phyloP scores from a whole-genome alignment of 2,888 invertebrate genomes.

The Hesperia comma region DNA sequence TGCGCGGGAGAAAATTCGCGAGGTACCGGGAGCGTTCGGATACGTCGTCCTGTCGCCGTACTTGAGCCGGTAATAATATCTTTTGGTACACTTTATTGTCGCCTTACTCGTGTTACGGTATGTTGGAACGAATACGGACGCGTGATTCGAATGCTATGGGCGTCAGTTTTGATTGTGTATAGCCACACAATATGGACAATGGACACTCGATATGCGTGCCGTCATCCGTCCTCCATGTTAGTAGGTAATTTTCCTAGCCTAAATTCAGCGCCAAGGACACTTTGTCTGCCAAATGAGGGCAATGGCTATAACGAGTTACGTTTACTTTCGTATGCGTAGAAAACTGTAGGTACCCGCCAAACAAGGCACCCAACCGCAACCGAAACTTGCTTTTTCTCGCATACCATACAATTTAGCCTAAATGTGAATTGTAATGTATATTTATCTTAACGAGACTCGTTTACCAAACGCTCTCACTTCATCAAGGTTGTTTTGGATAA shows the following conservation, averaged over 20 bases:
- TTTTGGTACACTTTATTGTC: slow-evolving; percentile 63
- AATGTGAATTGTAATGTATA: slow-evolving; percentile 40
- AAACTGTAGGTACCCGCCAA: slow-evolving; percentile 28
- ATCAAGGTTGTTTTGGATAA: slow-evolving; percentile 39
- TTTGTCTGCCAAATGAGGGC: slow-evolving; percentile 50
- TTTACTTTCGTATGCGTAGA: slow-evolving; percentile 36
- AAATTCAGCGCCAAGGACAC: slow-evolving; percentile 76
- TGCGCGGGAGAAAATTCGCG: slow-evolving; percentile 40
- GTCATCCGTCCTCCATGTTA: slow-evolving; percentile 59
- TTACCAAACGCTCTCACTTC: slow-evolving; percentile 38
- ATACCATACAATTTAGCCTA: slow-evolving; percentile 41
- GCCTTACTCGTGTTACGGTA: slow-evolving; percentile 80
- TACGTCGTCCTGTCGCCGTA: slow-evolving; percentile 69
- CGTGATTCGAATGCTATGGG: slow-evolving; percentile 72
- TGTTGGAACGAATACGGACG: slow-evolving; percentile 78
- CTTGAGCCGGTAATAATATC: slow-evolving; percentile 67
- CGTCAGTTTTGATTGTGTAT: slow-evolving; percentile 66
- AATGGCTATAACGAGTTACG: slow-evolving; percentile 22
- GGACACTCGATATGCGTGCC: slow-evolving; percentile 68
- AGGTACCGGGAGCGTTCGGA: slow-evolving; percentile 40
- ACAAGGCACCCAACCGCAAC: not conserved
- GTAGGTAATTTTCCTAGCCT: slow-evolving; percentile 74
- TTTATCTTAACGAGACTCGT: slow-evolving; percentile 3
- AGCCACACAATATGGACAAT: slow-evolving; percentile 72
- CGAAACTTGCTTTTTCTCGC: slow-evolving; percentile 40